Base-by-base conservation (phyloP, 2,797 vertebrate species). In the Eulemur albifrons region DNA sequence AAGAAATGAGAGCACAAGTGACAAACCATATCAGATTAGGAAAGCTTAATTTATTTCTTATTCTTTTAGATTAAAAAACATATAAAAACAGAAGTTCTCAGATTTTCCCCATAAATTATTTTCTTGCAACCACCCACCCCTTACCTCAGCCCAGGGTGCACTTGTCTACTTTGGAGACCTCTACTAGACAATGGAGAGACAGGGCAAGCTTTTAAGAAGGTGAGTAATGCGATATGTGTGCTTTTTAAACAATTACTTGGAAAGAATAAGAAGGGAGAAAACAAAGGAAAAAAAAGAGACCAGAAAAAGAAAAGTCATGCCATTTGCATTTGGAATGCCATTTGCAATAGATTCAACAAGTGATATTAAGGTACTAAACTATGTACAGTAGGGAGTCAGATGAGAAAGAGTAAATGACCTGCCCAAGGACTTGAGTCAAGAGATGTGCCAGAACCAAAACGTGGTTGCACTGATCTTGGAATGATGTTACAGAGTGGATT, bases 311-410 rank as follows among this genome's bases (percentile, higher is more conserved):
- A 90, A 93, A 90, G 59, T 81, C 93, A 95, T 88, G 40, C 40
- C 40, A 40, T 40, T 40, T 40, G 40, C 40, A 40, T 40, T 40
- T 40, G 40, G 40, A 40, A 40, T 88, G 48, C 43, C 94, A 92
- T 94, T 93, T 93, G 76, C 43, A 95, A 86, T 61, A 87, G 61
- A 93, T 76, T 20, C 81, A 96, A 70, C 83, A 94, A 97, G 83
- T 91, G 93, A 93, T 90, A 94, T 93, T 75, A 48, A 97, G 89
- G 94, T 1, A 14, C 69, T 92, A 92, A 90, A 93, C 83, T 95
- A 0, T n/a, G 84, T 40, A 77, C 84, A 95, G 48, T 61, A 57
- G 75, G 87, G 90, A 79, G n/a, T 90, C 72, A 90, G 32, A 52
- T 45, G 10, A 65, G 83, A 96, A 86, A 95, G 92, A 92, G 59